Percentiles rank a stretch among this genome's conserved stretches.
These are phyloP conservation scores for Sialis fuliginosa DNA, from an alignment of 2,888 invertebrate species.

Conservation along the genomic window DNA sequence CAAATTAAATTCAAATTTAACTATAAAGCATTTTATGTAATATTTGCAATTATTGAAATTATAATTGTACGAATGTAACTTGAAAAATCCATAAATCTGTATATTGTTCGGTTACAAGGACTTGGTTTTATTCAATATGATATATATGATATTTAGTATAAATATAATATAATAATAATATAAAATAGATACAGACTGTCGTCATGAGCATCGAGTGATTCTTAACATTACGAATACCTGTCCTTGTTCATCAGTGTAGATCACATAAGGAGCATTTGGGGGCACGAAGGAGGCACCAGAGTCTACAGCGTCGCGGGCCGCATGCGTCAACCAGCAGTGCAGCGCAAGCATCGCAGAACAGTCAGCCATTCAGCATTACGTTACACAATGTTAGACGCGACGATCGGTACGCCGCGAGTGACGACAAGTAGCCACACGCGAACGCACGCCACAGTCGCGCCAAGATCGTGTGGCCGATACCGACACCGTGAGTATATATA, in stretches of 20 bases:
- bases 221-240: conserved; percentile 47
- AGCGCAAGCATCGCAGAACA: conserved; percentile 21
- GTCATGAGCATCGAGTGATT: too few species aligned
- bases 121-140: too few species aligned
- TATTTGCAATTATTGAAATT: too few species aligned
- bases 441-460: not conserved
- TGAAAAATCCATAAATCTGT: too few species aligned
- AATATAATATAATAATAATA: too few species aligned
- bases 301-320: conserved; percentile 24
- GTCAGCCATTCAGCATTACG: conserved; percentile 16
- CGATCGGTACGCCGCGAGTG: not conserved
- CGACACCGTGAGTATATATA: not conserved
- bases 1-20: too few species aligned
- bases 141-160: too few species aligned
- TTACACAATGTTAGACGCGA: conserved; percentile 1
- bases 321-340: conserved; percentile 9
- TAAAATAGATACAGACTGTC: too few species aligned
- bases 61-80: too few species aligned
- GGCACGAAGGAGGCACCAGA: conserved; percentile 55
- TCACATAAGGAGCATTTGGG: conserved; percentile 82
- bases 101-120: too few species aligned
- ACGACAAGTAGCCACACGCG: not conserved
- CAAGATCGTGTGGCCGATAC: not conserved
- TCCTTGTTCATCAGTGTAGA: conserved; percentile 91
- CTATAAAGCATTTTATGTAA: too few species aligned